phyloP scores from a whole-genome alignment of 30 jellyfish, hydroid and myxozoan genomes.

The Cassiopea xamachana region DNA sequence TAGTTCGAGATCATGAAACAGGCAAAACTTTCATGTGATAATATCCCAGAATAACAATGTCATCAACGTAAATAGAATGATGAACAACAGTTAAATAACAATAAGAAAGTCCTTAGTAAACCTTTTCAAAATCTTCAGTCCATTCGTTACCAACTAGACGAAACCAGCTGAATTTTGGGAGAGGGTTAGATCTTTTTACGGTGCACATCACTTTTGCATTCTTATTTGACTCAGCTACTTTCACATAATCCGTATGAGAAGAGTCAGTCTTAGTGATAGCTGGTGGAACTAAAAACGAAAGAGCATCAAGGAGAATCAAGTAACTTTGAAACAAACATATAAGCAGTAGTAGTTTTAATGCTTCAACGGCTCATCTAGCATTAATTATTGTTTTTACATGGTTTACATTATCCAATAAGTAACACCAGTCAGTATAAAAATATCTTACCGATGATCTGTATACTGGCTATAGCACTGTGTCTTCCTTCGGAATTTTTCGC shows the following conservation, averaged over 20 bases:
- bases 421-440: not conserved
- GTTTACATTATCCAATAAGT: too few relatives aligned
- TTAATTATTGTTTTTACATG: too few relatives aligned
- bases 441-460: conserved; percentile 1
- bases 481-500: conserved; percentile 57
- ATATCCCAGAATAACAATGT: not conserved
- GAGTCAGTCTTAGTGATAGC: not conserved
- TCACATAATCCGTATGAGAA: not conserved
- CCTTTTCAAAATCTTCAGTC: conserved; percentile 37
- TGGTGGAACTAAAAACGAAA: conserved; percentile 7
- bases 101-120: not conserved
- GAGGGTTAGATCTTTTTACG: conserved; percentile 30
- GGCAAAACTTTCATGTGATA: too few relatives aligned
- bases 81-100: not conserved
- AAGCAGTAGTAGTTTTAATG: not conserved
- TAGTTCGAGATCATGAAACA: not conserved
- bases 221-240: conserved; percentile 4
- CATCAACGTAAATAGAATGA: not conserved
- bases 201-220: conserved; percentile 40
- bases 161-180: conserved; percentile 50
- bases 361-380: not conserved
- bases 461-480: not conserved
- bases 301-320: not conserved
- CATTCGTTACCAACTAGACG: conserved; percentile 30
- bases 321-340: not conserved